A percentile compares a stretch with the other conserved stretches of the same genome.
phyloP scores from a whole-genome alignment of 2,113 vertebrate genomes.

The Grammomys dolichurus region DNA sequence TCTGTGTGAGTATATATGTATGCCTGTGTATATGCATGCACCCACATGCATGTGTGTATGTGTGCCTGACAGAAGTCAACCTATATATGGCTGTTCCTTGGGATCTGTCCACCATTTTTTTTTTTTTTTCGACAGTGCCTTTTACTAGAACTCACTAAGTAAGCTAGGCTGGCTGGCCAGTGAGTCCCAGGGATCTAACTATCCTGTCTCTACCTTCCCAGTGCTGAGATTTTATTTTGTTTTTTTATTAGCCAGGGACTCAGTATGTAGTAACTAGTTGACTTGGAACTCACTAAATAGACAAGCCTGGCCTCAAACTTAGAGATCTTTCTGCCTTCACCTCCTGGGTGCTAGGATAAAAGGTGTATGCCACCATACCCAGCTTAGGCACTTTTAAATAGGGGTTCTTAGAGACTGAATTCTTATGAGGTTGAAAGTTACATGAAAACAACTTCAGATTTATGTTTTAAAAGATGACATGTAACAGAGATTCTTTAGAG shows the following conservation, averaged over 20 bases:
- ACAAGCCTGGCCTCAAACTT: background rate
- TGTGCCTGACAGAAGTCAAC: background rate
- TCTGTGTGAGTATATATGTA: background rate
- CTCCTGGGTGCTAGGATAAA: background rate
- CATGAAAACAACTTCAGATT: background rate
- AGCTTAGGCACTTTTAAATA: background rate
- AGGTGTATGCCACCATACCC: background rate
- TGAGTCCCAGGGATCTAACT: background rate
- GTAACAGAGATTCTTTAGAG: too few relatives aligned
- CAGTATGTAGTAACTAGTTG: background rate
- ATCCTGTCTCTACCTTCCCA: background rate
- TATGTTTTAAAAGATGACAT: background rate
- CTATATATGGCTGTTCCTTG: background rate
- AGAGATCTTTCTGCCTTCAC: background rate
- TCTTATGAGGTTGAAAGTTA: background rate
- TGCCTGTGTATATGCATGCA: background rate
- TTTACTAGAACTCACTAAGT: background rate
- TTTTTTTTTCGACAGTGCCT: too few relatives aligned
- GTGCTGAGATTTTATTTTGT: background rate
- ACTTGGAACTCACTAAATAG: background rate
- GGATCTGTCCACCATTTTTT: background rate
- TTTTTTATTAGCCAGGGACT: background rate
- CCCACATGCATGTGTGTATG: background rate
- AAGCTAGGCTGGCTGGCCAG: background rate
- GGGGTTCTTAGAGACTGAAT: background rate